Conservation (phyloP, 2,113 vertebrate genomes). For the Lipophrys pholis region DNA sequence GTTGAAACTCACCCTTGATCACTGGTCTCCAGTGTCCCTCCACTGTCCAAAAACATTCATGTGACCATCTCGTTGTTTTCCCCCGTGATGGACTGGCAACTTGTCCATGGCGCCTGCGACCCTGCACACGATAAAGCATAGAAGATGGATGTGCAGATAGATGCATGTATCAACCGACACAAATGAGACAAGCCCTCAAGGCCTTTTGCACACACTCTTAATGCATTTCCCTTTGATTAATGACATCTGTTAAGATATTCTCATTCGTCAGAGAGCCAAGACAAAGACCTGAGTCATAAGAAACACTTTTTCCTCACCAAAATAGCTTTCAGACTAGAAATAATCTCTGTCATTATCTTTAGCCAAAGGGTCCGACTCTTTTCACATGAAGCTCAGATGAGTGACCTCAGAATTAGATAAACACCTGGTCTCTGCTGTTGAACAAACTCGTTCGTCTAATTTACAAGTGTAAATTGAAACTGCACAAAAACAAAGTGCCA, state of each 20-base stretch:
- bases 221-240: background rate
- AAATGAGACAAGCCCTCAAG: slow-evolving; percentile 2
- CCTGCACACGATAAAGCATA: no score
- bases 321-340: background rate
- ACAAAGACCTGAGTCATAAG: background rate
- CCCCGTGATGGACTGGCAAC: no score
- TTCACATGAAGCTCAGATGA: slow-evolving; percentile 1
- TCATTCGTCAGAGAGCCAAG: slow-evolving; percentile 4
- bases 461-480: background rate
- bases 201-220: background rate
- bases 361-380: background rate
- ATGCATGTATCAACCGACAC: background rate
- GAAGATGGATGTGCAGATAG: no score
- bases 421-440: background rate
- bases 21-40: no score
- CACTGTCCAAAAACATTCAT: no score
- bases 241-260: slow-evolving; percentile 25
- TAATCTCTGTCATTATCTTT: background rate
- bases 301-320: background rate
- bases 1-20: no score
- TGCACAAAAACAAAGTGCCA: background rate
- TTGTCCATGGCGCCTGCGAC: no score
- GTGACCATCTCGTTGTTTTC: no score
- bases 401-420: background rate
- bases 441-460: background rate